Base-by-base conservation (phyloP, 1,140 invertebrate species). In the Oscheius sp. region DNA sequence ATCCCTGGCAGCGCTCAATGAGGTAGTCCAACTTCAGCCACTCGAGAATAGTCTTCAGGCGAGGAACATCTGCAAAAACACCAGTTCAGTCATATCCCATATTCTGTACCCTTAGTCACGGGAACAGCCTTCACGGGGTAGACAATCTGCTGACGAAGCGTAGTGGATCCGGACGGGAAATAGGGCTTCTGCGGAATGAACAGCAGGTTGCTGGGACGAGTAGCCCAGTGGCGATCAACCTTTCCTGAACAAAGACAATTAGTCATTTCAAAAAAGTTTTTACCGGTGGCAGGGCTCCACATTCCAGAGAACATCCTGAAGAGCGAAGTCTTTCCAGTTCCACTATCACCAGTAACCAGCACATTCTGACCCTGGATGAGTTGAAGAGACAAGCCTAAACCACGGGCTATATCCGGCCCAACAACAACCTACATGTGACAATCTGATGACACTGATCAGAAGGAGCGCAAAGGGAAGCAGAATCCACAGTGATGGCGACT, bases 171-270 rank as follows among this genome's bases (percentile, higher is more conserved):
- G 81, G 86, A 85, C 13, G 88, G 88, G 49, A 90, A 85, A 78
- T 89, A 88, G 0, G 89, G 86, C 75, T 88, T 88, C 81, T 90
- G 89, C 13, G 89, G 89, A 3, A 89, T 78, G 79, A 87, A 89
- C 32, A 89, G 81, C 2, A 88, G 78, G 66, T 83, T 80, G 20
- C 77, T 77, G 18, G 86, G 81, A 3, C 75, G 52, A 38, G 73
- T 82, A 77, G 35, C 81, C 85, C 49, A 77, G 58, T 84, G 72
- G 55, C 82, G 71, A 18, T 80, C 75, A n/a, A 88, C 77, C 32
- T 78, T 78, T 18, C 87, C 87, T 65, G 82, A 81, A 62, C 28
- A 26, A 23, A 23, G 18, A n/a, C n/a, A n/a, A n/a, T n/a, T n/a
- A n/a, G n/a, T n/a, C 32, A 66, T 26, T 49, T n/a, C 2, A 74